Evolutionary conservation across 2,113 vertebrate species (phyloP).

Genomic region (Apaloderma vittatum): DNA sequence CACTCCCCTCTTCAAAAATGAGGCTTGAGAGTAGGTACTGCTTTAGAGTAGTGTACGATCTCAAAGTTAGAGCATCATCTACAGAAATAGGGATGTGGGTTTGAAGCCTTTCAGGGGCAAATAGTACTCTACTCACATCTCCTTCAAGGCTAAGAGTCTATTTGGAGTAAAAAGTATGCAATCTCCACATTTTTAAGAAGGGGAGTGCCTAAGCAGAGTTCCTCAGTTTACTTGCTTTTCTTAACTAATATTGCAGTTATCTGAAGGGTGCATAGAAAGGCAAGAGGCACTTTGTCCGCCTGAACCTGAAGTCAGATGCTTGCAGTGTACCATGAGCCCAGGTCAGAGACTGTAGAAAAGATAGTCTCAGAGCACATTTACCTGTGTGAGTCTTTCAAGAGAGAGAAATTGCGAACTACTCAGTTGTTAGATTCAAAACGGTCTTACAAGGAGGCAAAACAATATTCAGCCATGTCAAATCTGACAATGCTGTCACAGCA

Average conservation of each 20-base stretch:
- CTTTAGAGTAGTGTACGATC: neutral
- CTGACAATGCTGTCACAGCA: accelerated
- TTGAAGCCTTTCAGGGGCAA: neutral
- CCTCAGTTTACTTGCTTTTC: neutral
- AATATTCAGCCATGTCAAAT: neutral
- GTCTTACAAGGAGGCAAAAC: neutral
- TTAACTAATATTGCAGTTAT: neutral
- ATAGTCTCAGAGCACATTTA: neutral
- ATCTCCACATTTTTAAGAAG: neutral
- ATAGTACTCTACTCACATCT: neutral
- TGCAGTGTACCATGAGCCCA: neutral
- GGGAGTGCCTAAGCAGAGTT: neutral
- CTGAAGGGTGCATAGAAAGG: neutral
- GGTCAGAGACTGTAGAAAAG: neutral
- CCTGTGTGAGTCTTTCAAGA: neutral
- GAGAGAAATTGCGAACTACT: neutral
- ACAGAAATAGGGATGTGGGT: neutral
- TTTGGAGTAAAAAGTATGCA: neutral
- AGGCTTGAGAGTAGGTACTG: neutral
- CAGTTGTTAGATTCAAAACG: neutral
- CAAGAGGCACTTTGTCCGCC: neutral
- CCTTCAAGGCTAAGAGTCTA: neutral
- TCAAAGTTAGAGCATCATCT: neutral
- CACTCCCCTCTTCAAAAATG: neutral
- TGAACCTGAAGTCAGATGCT: neutral